A percentile compares a stretch with the other conserved stretches of the same genome.
These are phyloP conservation scores for Drosophila burlai DNA, from an alignment of 1,140 invertebrate species.

Conservation along the genomic window DNA sequence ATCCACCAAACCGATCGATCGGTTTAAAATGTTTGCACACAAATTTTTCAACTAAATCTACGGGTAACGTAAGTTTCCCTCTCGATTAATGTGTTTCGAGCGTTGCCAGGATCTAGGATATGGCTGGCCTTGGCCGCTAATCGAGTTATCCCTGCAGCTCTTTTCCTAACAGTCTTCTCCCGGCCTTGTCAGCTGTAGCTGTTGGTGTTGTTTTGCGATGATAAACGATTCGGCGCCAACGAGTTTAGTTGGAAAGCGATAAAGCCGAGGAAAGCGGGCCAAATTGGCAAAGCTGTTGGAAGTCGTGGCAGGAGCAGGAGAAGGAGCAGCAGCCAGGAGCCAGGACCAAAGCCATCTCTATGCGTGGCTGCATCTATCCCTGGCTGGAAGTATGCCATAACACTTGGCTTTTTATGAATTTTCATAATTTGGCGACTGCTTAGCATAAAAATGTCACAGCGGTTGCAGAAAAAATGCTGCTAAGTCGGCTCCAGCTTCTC, in stretches of 20 bases:
- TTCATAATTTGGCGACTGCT: constrained; percentile 81
- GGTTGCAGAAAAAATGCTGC: constrained; percentile 74
- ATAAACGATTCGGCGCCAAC: constrained; percentile 71
- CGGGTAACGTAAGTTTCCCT: no score
- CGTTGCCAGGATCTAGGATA: background rate
- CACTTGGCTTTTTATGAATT: constrained; percentile 81
- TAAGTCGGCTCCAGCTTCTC: constrained; percentile 35
- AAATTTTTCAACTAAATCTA: no score
- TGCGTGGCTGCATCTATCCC: constrained; percentile 24
- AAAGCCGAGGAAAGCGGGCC: constrained; percentile 38
- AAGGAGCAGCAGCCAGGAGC: background rate
- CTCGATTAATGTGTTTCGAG: background rate
- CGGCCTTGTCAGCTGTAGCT: background rate
- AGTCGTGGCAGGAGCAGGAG: background rate
- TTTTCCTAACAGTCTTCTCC: constrained; percentile 13
- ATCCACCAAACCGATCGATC: no score
- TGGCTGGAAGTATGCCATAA: constrained; percentile 70
- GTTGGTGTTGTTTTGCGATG: constrained; percentile 35
- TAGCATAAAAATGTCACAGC: constrained; percentile 82
- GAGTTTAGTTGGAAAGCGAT: constrained; percentile 75
- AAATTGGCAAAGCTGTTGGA: constrained; percentile 56
- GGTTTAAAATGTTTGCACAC: no score
- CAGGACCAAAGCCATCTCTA: background rate
- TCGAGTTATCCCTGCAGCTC: background rate
- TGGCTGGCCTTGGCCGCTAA: constrained; percentile 8